These are phyloP conservation scores for Lerista edwardsae DNA, from an alignment of 2,797 vertebrate genomes.

Conservation along the genomic window DNA sequence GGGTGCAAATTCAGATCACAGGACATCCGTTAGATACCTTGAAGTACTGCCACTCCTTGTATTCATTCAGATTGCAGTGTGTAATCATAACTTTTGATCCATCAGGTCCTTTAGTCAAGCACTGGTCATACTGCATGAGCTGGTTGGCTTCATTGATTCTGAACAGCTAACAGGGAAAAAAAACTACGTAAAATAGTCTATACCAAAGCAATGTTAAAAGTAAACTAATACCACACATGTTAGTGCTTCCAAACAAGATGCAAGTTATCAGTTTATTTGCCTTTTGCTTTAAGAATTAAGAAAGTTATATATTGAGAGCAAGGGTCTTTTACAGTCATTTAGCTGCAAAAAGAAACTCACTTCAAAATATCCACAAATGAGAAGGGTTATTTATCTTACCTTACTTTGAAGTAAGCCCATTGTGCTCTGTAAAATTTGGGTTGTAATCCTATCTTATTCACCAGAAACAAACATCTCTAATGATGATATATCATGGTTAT, in stretches of 20 bases:
- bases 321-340: background rate
- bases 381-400: no score
- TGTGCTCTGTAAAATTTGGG: no score
- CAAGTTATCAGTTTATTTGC: background rate
- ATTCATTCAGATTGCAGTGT: constrained; percentile 91
- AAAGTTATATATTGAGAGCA: background rate
- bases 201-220: background rate
- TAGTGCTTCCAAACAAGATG: background rate
- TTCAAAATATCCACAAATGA: no score
- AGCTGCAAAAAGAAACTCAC: background rate
- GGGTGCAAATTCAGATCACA: background rate
- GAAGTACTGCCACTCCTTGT: constrained; percentile 96
- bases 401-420: no score
- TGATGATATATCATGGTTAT: no score
- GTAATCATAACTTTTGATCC: constrained; percentile 88
- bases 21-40: constrained; percentile 81
- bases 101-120: constrained; percentile 88
- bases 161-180: constrained; percentile 84
- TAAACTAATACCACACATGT: background rate
- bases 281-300: constrained; percentile 1
- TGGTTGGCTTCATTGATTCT: constrained; percentile 97
- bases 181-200: background rate
- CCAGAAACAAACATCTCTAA: no score
- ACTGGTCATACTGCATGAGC: constrained; percentile 98
- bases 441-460: no score